Evolutionary conservation across 1,140 invertebrate genomes (phyloP), one percentile per base, ranked within the genome.

Genomic region (Apis cerana): DNA sequence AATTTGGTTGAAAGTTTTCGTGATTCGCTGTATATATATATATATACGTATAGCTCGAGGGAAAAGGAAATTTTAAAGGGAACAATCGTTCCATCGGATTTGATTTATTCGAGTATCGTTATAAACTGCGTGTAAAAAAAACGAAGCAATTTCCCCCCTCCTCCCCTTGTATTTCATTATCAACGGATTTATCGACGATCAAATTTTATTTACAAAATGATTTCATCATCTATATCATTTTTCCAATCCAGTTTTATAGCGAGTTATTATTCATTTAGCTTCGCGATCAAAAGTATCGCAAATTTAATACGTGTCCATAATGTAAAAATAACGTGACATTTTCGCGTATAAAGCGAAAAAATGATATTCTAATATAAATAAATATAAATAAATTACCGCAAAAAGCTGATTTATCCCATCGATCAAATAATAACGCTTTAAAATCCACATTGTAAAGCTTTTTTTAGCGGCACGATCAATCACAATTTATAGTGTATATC

Each of bases 391-490:
- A 62, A 75, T 50, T 19, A 33, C 12, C 19, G 5, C 5, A 19
- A 0, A 17, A 9, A 10, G n/a, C 7, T 52, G 17, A 15, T 54
- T 65, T 23, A n/a, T 5, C 1, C 54, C 27, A 78, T 78, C 54
- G 65, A 69, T 78, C 50, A 69, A 59, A 21, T n/a, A 33, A 33
- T 54, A 76, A 65, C 50, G 62, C 15, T 52, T 17, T 54, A 43
- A 58, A 50, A 69, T 50, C 59, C 59, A 78, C 54, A n/a, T 15
- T 52, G 52, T 21, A 69, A 69, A 69, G 74, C n/a, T 75, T 65
- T 75, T 65, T 17, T 12, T 50, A 17, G 17, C 19, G 64, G 1
- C 13, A 43, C 54, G 33, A 69, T 69, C 76, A 27, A 78, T 78
- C 76, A 59, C 23, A 59, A 48, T 78, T 69, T 27, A 69, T 33